Percentiles rank a stretch among this genome's conserved stretches.
Conservation (phyloP, 2,888 invertebrate species). For the Patella ulyssiponensis region DNA sequence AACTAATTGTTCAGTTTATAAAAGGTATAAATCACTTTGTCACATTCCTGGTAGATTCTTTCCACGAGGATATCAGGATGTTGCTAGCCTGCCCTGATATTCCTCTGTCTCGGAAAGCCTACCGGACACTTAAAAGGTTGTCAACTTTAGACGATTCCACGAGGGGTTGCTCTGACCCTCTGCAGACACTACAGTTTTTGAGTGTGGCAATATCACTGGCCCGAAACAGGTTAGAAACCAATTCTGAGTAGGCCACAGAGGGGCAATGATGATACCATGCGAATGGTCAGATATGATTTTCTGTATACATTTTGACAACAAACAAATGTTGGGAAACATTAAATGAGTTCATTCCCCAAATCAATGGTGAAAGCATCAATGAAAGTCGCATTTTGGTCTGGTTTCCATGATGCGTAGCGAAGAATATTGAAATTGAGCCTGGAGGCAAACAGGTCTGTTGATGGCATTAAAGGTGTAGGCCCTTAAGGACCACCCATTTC, state of each 20-base stretch:
- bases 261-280: constrained; percentile 28
- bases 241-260: constrained; percentile 34
- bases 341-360: constrained; percentile 14
- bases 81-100: no score
- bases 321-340: no score
- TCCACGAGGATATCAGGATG: constrained; percentile 32
- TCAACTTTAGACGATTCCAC: constrained; percentile 29
- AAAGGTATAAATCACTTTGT: no score
- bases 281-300: constrained; percentile 31
- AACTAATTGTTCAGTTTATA: no score
- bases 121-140: constrained; percentile 34
- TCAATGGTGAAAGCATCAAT: constrained; percentile 19
- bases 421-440: neutral
- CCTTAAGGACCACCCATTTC: neutral
- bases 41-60: constrained; percentile 31
- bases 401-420: neutral
- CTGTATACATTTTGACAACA: constrained; percentile 27
- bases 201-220: constrained; percentile 20
- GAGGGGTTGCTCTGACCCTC: neutral
- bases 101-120: neutral
- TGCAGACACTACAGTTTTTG: constrained; percentile 17
- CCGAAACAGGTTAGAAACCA: constrained; percentile 35
- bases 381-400: neutral
- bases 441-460: neutral
- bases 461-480: neutral